Base-by-base conservation (phyloP, 2,888 invertebrate species). In the Apomyelois bistriatella region DNA sequence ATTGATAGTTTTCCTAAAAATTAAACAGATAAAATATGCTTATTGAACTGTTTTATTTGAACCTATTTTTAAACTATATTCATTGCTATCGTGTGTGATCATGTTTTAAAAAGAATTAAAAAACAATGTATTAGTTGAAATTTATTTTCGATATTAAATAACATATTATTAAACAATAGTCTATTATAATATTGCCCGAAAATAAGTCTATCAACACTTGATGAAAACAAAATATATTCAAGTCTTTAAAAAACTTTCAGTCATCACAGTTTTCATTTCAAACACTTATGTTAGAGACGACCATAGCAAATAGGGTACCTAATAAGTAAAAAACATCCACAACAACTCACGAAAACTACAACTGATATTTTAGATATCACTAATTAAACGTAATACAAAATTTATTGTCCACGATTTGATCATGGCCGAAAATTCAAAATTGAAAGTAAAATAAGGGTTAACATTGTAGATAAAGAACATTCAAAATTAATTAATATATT, bases 1-100 rank as follows among this genome's bases (percentile, higher is more conserved):
- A 80, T 76, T 68, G 78, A 75, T 80, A 79, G 79, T 64, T 77
- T 84, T 82, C 79, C 79, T 78, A 74, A 82, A 79, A 76, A 62
- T 58, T 60, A 62, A 72, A 76, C 73, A 70, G 55, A 58, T 58
- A 52, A 57, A 51, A 42, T 36, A 22, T 48, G 49, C 22, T 52
- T 52, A 32, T 10, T 7, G 22, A 8, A 3, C 15, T 22, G 37
- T 48, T 48, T 48, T 3, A 36, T 48, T 48, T 48, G n/a, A 48
- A 35, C 8, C 32, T 10, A 3, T 28, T 28, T 28, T 32, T 4
- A 32, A 32, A 1, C 32, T 10, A 35, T 15, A n/a, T 13, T 10
- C 12, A 5, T 9, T n/a, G n/a, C n/a, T n/a, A n/a, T n/a, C n/a
- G n/a, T n/a, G n/a, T n/a, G n/a, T n/a, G n/a, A n/a, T n/a, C n/a